A percentile compares a stretch with the other conserved stretches of the same genome.
These are phyloP conservation scores for Trypoxylus dichotomus DNA, from an alignment of 1,140 invertebrate genomes.

Conservation along the genomic window DNA sequence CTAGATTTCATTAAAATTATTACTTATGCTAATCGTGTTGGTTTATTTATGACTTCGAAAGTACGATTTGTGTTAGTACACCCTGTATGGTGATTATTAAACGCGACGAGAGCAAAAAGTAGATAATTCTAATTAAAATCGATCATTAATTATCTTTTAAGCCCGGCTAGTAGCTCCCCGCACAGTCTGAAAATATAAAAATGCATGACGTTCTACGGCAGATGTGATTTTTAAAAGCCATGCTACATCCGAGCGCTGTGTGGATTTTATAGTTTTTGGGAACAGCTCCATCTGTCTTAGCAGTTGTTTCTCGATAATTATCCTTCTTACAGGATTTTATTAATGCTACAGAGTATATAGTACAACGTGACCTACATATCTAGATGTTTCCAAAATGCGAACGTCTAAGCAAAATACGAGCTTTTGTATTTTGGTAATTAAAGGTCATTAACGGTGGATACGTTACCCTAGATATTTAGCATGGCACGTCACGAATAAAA, in stretches of 20 bases:
- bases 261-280: conserved; percentile 16
- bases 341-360: not conserved
- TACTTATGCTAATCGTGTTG: not conserved
- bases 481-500: too few species aligned
- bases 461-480: too few species aligned
- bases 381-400: not conserved
- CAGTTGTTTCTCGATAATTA: conserved; percentile 8
- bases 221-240: conserved; percentile 6
- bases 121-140: not conserved
- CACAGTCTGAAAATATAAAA: not conserved
- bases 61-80: not conserved
- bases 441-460: too few species aligned
- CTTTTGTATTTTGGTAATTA: too few species aligned
- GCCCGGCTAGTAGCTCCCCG: not conserved
- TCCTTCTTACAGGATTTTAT: conserved; percentile 2
- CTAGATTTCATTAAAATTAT: not conserved
- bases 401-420: not conserved
- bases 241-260: not conserved
- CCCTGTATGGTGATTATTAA: not conserved
- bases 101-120: not conserved
- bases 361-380: not conserved
- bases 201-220: conserved; percentile 3
- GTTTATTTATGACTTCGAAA: not conserved
- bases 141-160: not conserved
- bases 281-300: conserved; percentile 12